phyloP scores from a whole-genome alignment of 2,797 vertebrate genomes.

The Phrynocephalus guinanensis region DNA sequence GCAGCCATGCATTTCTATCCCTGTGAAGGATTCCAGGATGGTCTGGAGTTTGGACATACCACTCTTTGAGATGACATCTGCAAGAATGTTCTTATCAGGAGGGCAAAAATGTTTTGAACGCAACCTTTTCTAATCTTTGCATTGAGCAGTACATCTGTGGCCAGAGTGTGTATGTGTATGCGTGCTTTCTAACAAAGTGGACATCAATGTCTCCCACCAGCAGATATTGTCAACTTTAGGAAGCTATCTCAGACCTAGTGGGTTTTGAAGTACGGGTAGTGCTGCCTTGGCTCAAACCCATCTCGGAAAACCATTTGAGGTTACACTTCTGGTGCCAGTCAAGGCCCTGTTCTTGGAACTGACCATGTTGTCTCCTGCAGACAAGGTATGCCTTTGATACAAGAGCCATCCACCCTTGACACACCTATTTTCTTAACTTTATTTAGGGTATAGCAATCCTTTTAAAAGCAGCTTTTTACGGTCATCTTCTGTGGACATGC shows the following conservation, averaged over 20 bases:
- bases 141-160: not conserved
- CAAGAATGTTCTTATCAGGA: not conserved
- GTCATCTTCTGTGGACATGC: constrained; percentile 5
- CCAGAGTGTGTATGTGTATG: no score
- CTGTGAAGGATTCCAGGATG: not conserved
- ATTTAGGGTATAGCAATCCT: constrained; percentile 23
- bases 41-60: not conserved
- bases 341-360: constrained; percentile 10
- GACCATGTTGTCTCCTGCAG: constrained; percentile 27
- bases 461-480: constrained; percentile 1
- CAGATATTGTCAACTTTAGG: not conserved
- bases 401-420: not conserved
- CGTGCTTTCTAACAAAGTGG: not conserved
- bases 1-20: not conserved
- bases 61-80: not conserved
- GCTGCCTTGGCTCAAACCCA: not conserved
- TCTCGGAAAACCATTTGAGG: constrained; percentile 30
- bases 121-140: not conserved
- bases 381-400: constrained; percentile 37
- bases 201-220: not conserved
- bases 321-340: constrained; percentile 33
- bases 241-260: not conserved
- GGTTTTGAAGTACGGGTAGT: not conserved
- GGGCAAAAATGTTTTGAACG: not conserved
- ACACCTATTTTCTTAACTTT: constrained; percentile 34